Base-by-base conservation (phyloP, 2,113 vertebrate species). In the Oxyruncus cristatus region DNA sequence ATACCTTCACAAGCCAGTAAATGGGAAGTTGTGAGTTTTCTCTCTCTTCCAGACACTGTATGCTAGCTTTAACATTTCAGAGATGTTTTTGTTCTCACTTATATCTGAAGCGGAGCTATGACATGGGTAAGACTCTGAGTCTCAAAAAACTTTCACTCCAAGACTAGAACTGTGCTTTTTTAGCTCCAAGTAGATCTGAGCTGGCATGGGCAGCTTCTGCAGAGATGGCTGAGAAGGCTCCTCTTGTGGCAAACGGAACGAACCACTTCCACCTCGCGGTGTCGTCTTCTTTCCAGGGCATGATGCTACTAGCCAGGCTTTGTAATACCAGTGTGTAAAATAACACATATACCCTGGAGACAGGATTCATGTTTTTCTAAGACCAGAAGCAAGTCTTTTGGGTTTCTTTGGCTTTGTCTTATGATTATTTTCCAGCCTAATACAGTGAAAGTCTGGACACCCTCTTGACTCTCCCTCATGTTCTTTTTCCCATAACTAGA, bases 331-430 rank as follows among this genome's bases (percentile, higher is more conserved):
- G 55, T 63, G 66, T 88, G 68, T 15, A 63, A 72, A 84, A 93
- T 74, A 92, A 96, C 89, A 88, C 30, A 68, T 49, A 87, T 90
- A 80, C 88, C 89, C 87, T 83, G 59, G 52, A 92, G 92, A 92
- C 27, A 96, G 24, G 55, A 93, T 93, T 85, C 30, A 1, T 74
- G 39, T 70, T 88, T 88, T 89, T 85, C 81, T 91, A 75, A 93
- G 65, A 63, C 74, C 88, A 67, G 75, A 77, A 95, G 61, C 71
- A 80, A 87, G 26, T 47, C 24, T 80, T 6, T 47, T 78, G 37
- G 41, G 37, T 72, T 92, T 94, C 35, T 84, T 74, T 74, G 32
- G 35, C 35, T 91, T 92, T 74, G 33, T 75, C 50, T 82, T 95
- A 50, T 58, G 53, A 88, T 67, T 94, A 30, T 87, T 82, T 92